Conservation (phyloP, 2,888 invertebrate genomes). For the Noctua janthina region DNA sequence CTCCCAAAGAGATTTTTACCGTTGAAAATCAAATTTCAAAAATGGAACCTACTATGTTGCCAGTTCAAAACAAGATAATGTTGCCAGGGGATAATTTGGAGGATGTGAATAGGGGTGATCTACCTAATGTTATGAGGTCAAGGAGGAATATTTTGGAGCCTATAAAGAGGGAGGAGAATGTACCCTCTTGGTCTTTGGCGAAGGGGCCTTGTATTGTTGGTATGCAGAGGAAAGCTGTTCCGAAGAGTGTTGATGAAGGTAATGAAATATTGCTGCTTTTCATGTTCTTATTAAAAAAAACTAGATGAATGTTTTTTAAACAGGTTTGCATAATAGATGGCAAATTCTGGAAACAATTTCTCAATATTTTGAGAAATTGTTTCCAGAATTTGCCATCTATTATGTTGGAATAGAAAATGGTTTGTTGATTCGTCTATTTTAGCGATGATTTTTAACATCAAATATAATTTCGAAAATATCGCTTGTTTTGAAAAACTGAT, state of each 20-base stretch:
- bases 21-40: slow-evolving; percentile 83
- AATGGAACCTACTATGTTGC: slow-evolving; percentile 75
- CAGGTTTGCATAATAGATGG: too few relatives aligned
- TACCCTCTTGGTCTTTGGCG: slow-evolving; percentile 86
- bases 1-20: slow-evolving; percentile 79
- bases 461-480: too few relatives aligned
- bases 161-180: slow-evolving; percentile 80
- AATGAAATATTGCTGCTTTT: background rate
- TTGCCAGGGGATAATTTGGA: slow-evolving; percentile 62
- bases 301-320: too few relatives aligned
- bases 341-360: too few relatives aligned
- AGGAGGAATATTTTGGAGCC: slow-evolving; percentile 86
- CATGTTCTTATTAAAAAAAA: background rate
- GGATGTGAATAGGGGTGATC: slow-evolving; percentile 71
- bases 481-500: too few relatives aligned
- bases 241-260: slow-evolving; percentile 68
- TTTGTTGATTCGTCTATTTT: too few relatives aligned
- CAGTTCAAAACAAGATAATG: slow-evolving; percentile 59
- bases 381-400: too few relatives aligned
- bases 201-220: slow-evolving; percentile 85
- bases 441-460: too few relatives aligned
- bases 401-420: too few relatives aligned
- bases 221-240: slow-evolving; percentile 77
- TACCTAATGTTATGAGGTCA: slow-evolving; percentile 81
- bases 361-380: too few relatives aligned